Percentiles rank a stretch among this genome's conserved stretches.
phyloP scores from a whole-genome alignment of 2,797 vertebrate genomes.

The Petrocephalus sullivani region DNA sequence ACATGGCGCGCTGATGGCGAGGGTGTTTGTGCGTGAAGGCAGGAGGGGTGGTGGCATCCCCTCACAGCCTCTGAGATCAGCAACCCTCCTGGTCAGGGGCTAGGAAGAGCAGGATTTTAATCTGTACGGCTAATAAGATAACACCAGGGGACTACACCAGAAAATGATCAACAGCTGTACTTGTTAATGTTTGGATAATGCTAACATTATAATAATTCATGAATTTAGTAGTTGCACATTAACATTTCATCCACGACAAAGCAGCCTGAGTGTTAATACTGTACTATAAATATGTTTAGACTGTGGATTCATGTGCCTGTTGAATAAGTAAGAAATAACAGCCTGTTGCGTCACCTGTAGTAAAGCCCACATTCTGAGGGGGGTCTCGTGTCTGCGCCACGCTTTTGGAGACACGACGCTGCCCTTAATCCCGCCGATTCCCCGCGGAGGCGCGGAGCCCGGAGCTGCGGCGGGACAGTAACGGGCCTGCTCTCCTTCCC shows the following conservation, averaged over 20 bases:
- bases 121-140: background rate
- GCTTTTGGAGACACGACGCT: background rate
- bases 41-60: background rate
- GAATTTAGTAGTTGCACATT: background rate
- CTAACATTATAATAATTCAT: background rate
- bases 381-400: background rate
- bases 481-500: conserved; percentile 44
- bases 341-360: conserved; percentile 15
- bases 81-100: background rate
- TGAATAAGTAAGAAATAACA: conserved; percentile 8
- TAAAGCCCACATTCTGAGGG: background rate
- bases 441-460: background rate
- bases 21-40: background rate
- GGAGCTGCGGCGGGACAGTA: conserved; percentile 24
- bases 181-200: background rate
- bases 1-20: too few relatives aligned
- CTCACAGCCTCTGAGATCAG: background rate
- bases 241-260: conserved; percentile 2
- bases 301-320: background rate
- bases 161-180: background rate
- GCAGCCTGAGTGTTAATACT: background rate
- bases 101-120: background rate
- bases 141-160: background rate
- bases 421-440: background rate
- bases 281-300: background rate